A percentile compares a stretch with the other conserved stretches of the same genome.
Conservation (phyloP, 2,113 vertebrate genomes). For the Puma concolor region DNA sequence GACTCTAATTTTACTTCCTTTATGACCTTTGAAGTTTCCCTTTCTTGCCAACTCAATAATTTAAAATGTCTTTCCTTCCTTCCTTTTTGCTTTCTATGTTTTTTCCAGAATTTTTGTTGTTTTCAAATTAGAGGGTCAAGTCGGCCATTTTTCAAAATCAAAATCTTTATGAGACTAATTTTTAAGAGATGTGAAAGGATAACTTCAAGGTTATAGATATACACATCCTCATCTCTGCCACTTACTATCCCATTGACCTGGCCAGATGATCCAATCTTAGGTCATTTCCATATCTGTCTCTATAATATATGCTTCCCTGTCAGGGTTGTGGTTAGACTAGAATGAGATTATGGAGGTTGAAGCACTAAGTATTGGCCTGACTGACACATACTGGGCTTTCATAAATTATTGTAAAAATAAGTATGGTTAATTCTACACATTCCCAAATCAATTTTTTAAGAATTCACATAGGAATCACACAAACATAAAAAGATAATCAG, state of each 20-base stretch:
- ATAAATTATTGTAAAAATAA: not conserved
- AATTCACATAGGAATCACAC: not conserved
- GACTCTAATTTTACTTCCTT: not conserved
- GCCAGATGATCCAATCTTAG: not conserved
- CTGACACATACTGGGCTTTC: not conserved
- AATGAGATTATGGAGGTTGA: not conserved
- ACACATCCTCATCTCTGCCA: not conserved
- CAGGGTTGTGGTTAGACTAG: not conserved
- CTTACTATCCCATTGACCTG: not conserved
- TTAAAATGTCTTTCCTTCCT: not conserved
- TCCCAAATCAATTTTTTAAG: not conserved
- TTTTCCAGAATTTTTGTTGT: not conserved
- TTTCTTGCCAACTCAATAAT: not conserved
- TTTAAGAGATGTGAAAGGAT: not conserved
- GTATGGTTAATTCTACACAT: not conserved
- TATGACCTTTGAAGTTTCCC: not conserved
- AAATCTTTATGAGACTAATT: not conserved
- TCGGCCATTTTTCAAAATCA: not conserved
- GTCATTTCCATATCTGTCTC: not conserved
- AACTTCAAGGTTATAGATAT: not conserved
- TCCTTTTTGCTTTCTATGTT: not conserved
- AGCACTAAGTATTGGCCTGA: not conserved
- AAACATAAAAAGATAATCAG: not conserved
- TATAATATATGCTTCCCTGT: not conserved
- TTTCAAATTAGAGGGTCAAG: not conserved